Percentiles rank a stretch among this genome's conserved stretches.
phyloP scores from a whole-genome alignment of 2,797 vertebrate species.

The Melanotaenia nigrans region DNA sequence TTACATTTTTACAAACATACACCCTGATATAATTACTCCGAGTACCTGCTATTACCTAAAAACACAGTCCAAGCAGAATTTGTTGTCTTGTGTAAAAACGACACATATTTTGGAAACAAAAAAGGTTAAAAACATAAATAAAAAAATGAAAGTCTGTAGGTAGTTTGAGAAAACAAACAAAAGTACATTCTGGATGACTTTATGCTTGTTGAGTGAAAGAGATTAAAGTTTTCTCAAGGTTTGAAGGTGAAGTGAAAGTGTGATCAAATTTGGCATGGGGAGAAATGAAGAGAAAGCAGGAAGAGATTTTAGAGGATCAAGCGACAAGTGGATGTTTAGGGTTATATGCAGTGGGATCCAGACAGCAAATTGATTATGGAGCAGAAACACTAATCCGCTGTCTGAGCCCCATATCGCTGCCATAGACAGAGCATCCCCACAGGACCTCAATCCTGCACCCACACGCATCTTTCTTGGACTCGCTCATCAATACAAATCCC shows the following conservation, averaged over 20 bases:
- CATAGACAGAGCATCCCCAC: slow-evolving; percentile 59
- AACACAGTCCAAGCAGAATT: slow-evolving; percentile 47
- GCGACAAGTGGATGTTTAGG: slow-evolving; percentile 62
- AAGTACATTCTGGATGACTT: slow-evolving; percentile 5
- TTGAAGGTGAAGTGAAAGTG: slow-evolving; percentile 42
- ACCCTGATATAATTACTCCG: slow-evolving; percentile 45
- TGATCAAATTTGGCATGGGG: slow-evolving; percentile 7
- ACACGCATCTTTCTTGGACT: slow-evolving; percentile 61
- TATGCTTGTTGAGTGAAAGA: slow-evolving; percentile 3
- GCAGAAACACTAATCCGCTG: slow-evolving; percentile 76
- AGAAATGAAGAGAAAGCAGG: slow-evolving; percentile 29
- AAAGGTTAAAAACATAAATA: background rate
- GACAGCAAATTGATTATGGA: slow-evolving; percentile 77
- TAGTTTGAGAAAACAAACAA: background rate
- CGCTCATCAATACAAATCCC: slow-evolving; percentile 62
- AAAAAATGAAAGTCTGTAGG: slow-evolving; percentile 6
- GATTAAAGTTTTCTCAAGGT: slow-evolving; percentile 15
- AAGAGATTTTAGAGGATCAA: slow-evolving; percentile 48
- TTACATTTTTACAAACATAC: slow-evolving; percentile 25
- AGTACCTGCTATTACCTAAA: slow-evolving; percentile 35
- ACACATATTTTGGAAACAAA: background rate
- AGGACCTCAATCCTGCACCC: slow-evolving; percentile 68
- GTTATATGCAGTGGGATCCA: slow-evolving; percentile 64
- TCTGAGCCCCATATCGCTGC: slow-evolving; percentile 67
- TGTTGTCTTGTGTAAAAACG: slow-evolving; percentile 4